A percentile compares a stretch with the other conserved stretches of the same genome.
Conservation (phyloP, 2,888 invertebrate genomes). For the Hymenopus coronatus region DNA sequence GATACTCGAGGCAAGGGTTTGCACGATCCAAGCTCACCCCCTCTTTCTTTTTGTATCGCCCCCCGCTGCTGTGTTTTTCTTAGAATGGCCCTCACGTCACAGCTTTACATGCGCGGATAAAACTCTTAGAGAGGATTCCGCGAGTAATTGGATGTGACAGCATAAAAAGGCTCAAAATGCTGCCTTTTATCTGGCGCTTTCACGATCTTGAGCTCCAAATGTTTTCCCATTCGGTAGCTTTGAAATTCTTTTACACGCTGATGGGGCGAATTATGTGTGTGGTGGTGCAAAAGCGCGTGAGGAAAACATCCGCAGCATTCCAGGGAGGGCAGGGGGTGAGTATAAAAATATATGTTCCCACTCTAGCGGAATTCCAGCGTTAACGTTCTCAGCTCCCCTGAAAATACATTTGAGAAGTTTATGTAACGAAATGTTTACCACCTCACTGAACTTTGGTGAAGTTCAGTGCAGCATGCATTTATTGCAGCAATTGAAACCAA, state of each 20-base stretch:
- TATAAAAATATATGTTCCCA: not conserved
- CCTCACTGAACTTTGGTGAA: too few species aligned
- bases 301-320: not conserved
- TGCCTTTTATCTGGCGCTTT: not conserved
- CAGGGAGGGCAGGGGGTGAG: not conserved
- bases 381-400: not conserved
- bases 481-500: too few species aligned
- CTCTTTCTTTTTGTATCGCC: not conserved
- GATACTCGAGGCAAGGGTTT: not conserved
- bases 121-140: not conserved
- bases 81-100: not conserved
- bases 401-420: not conserved
- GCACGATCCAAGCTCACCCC: not conserved
- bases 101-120: not conserved
- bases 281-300: not conserved
- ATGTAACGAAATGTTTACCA: not conserved
- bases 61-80: not conserved
- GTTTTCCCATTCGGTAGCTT: not conserved
- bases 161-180: not conserved
- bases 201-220: not conserved
- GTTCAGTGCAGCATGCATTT: too few species aligned
- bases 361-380: not conserved
- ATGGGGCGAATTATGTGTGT: not conserved
- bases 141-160: not conserved
- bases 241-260: not conserved